Conservation (phyloP, 2,113 vertebrate species). For the Gallinago jamesoni region DNA sequence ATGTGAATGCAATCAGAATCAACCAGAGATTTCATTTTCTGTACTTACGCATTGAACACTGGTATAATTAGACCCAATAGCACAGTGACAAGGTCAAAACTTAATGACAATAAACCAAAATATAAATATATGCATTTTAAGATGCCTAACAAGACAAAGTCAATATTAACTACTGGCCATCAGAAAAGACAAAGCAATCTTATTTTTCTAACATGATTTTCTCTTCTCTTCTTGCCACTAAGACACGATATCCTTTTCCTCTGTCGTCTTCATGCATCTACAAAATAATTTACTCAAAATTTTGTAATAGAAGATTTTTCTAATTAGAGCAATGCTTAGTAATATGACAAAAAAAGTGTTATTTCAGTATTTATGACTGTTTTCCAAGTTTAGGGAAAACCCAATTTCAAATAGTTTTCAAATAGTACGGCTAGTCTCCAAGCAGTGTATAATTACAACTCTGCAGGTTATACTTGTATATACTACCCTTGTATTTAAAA, state of each 20-base stretch:
- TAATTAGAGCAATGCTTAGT: not conserved
- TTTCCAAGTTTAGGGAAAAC: not conserved
- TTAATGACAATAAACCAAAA: not conserved
- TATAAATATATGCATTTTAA: not conserved
- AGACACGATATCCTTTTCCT: not conserved
- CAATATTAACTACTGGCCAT: not conserved
- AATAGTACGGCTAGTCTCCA: not conserved
- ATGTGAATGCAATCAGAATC: not conserved
- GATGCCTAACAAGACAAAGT: not conserved
- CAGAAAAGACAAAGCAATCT: not conserved
- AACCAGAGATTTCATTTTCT: not conserved
- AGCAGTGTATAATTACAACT: not conserved
- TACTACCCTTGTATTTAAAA: not conserved
- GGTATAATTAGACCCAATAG: not conserved
- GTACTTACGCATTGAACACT: not conserved
- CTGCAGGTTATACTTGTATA: not conserved
- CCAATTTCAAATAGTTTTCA: not conserved
- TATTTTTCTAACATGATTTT: not conserved
- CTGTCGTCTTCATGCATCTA: not conserved
- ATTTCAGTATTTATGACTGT: not conserved
- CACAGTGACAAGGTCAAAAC: not conserved
- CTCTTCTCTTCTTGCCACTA: not conserved
- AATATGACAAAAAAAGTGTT: not conserved
- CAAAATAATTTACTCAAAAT: not conserved
- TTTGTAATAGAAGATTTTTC: not conserved